phyloP scores from a whole-genome alignment of 1,140 invertebrate genomes.

The Uloborus diversus region DNA sequence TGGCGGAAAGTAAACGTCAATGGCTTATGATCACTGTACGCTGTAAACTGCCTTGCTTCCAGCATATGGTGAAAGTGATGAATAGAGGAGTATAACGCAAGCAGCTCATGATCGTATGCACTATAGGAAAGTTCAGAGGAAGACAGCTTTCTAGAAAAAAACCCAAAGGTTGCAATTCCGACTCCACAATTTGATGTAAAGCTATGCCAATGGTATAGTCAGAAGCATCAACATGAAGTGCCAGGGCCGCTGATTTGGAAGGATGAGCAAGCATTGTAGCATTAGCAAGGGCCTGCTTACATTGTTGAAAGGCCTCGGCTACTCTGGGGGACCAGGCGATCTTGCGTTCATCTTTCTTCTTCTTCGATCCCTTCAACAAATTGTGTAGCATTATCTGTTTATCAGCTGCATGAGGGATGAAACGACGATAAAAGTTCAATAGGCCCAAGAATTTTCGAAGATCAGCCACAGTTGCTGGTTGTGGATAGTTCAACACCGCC shows the following conservation, averaged over 20 bases:
- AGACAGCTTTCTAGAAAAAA: conserved; percentile 15
- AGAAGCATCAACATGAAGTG: neutral
- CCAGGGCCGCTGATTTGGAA: neutral
- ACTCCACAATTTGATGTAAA: neutral
- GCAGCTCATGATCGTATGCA: conserved; percentile 66
- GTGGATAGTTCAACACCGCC: neutral
- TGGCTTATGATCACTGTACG: too few species aligned
- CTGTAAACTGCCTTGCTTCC: too few species aligned
- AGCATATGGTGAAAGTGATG: neutral
- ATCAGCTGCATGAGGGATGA: neutral
- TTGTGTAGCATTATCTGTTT: neutral
- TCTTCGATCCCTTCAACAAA: neutral
- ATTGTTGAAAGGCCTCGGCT: neutral
- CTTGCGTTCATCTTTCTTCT: neutral
- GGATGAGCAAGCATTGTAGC: neutral
- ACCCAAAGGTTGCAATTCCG: neutral
- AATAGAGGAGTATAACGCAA: conserved; percentile 33
- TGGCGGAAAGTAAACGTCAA: too few species aligned
- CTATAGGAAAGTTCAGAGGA: conserved; percentile 60
- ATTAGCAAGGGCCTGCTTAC: neutral
- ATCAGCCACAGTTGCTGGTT: neutral
- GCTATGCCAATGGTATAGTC: neutral
- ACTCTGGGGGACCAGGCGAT: neutral
- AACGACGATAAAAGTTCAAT: conserved; percentile 22
- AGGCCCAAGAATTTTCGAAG: neutral